phyloP scores from a whole-genome alignment of 2,888 invertebrate species.

The Ethmia dodecea region DNA sequence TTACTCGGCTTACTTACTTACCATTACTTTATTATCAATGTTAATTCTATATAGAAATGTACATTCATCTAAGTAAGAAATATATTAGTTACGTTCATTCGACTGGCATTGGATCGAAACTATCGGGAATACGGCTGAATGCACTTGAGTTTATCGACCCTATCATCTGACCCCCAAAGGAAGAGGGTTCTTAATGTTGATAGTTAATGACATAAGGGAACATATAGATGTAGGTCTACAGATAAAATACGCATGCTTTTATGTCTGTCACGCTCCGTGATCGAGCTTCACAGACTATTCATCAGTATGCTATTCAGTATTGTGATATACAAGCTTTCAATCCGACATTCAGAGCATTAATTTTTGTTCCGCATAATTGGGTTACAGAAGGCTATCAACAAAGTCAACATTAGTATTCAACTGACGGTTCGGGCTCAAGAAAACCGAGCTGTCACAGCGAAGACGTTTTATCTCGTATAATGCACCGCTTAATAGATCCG shows the following conservation, averaged over 20 bases:
- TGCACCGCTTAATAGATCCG: slow-evolving; percentile 45
- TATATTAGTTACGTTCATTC: too few species aligned
- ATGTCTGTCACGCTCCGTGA: slow-evolving; percentile 57
- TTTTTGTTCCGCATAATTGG: slow-evolving; percentile 32
- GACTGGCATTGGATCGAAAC: too few species aligned
- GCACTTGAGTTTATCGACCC: slow-evolving; percentile 63
- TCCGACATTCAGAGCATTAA: slow-evolving; percentile 18
- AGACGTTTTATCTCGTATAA: slow-evolving; percentile 41
- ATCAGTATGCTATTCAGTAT: too few species aligned
- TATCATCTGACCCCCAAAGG: slow-evolving; percentile 54
- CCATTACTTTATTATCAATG: too few species aligned
- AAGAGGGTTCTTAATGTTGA: slow-evolving; percentile 62
- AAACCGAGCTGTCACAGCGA: slow-evolving; percentile 39
- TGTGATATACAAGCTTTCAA: too few species aligned
- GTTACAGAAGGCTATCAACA: slow-evolving; percentile 22
- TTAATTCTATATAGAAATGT: too few species aligned
- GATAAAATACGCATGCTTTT: slow-evolving; percentile 48
- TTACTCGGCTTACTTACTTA: too few species aligned
- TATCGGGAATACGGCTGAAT: slow-evolving; percentile 39
- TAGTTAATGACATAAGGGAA: slow-evolving; percentile 45
- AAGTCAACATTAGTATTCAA: slow-evolving; percentile 43
- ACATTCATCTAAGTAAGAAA: too few species aligned
- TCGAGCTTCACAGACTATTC: slow-evolving; percentile 32
- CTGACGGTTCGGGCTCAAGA: slow-evolving; percentile 20
- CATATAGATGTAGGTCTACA: slow-evolving; percentile 35